Conservation (phyloP, 2,113 vertebrate genomes). For the Pollimyrus isidori region DNA sequence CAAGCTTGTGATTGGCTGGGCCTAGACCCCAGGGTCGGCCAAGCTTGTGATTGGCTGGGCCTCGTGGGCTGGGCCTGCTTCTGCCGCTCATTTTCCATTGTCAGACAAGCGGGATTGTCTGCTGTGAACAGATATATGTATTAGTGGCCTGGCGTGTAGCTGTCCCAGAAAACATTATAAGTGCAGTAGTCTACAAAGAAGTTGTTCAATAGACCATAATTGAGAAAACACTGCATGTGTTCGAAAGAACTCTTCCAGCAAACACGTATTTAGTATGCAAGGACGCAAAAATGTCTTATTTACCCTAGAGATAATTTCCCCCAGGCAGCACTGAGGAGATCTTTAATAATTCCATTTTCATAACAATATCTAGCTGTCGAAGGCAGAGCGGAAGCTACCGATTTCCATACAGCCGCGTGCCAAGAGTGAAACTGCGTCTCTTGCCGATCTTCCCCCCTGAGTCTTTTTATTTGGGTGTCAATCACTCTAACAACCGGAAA, state of each 20-base stretch:
- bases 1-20: background rate
- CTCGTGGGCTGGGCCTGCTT: background rate
- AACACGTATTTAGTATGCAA: background rate
- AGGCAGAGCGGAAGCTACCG: background rate
- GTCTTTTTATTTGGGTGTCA: conserved; percentile 32
- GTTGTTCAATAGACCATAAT: background rate
- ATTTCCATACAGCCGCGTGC: conserved; percentile 29
- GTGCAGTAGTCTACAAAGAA: background rate
- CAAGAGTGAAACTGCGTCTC: conserved; percentile 36
- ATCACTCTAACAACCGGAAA: conserved; percentile 32
- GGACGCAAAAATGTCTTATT: background rate
- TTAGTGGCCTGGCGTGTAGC: background rate
- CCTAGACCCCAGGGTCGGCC: background rate
- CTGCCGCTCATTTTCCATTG: background rate
- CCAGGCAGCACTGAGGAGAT: background rate
- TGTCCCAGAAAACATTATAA: background rate
- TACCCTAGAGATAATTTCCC: conserved; percentile 6
- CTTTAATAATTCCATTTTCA: conserved; percentile 13
- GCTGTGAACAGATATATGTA: background rate
- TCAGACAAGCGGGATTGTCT: background rate
- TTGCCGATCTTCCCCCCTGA: conserved; percentile 36
- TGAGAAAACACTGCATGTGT: background rate
- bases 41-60: background rate
- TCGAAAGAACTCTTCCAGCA: background rate
- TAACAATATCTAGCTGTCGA: conserved; percentile 10